Base-by-base conservation (phyloP, 2,113 vertebrate genomes). In the Nematolebias whitei region DNA sequence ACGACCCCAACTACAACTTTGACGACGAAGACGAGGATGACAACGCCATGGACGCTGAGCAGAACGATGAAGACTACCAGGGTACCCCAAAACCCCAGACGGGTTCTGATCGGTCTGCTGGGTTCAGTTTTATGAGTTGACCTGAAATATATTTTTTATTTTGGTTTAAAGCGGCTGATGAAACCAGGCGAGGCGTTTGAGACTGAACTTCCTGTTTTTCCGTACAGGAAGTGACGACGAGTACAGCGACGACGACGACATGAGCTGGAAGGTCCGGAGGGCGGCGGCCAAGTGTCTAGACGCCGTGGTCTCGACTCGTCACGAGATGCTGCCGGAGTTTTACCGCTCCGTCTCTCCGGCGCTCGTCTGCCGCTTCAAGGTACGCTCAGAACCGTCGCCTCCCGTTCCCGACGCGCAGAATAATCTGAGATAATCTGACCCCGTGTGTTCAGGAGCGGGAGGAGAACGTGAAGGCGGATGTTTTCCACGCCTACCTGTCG, bases 1-100 rank as follows among this genome's bases (percentile, higher is more conserved):
- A 99, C 66, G 97, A 99, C 92, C 98, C 98, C 50, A 99, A 98
- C 93, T 99, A 99, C 77, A 99, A 99, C 93, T 99, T 98, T 26
- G 98, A 99, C 71, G 97, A 99, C 50, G 98, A 99, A 83, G 97
- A 99, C 63, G 97, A 99, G 90, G 98, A 99, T 73, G 98, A 98
- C 88, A 98, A 98, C 77, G 96, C 97, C 43, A 98, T 98, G 96
- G 97, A 98, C 81, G 96, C 97, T 2, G 97, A 98, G 78, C 97
- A 96, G 52, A 95, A 92, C 47, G 98, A 98, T 58, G 98, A 99
- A 80, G 98, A 99, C 78, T 98, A 99, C 87, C 98, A 98, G 95
- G 98, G 98, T 99, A 71, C 15, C 4, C 11, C 52, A 5, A 59
- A 19, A 39, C 2, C 10, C 22, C 0, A 18, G n/a, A 4, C 9